Percentiles rank a stretch among this genome's conserved stretches.
Evolutionary conservation across 2,888 invertebrate genomes (phyloP).

Genomic region (Yponomeuta sedellus): DNA sequence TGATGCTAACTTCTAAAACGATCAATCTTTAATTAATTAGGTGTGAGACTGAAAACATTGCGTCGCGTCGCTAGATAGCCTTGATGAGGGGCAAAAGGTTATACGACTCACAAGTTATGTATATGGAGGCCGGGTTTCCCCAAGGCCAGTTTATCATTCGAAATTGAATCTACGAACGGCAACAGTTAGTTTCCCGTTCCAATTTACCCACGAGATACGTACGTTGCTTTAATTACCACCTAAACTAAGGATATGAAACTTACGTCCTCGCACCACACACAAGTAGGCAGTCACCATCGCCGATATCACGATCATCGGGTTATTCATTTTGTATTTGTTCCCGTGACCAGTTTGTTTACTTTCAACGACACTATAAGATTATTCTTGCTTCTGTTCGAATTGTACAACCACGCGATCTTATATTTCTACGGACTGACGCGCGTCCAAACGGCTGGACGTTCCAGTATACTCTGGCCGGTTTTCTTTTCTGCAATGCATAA

Average conservation of each 20-base stretch:
- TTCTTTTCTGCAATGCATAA: neutral
- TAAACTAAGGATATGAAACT: constrained; percentile 24
- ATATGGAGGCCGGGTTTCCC: too few species aligned
- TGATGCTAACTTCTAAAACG: too few species aligned
- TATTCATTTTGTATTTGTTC: neutral
- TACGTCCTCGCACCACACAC: constrained; percentile 32
- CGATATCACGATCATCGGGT: constrained; percentile 15
- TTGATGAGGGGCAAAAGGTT: too few species aligned
- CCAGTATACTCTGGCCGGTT: neutral
- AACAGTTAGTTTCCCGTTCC: neutral
- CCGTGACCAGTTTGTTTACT: neutral
- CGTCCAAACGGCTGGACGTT: neutral
- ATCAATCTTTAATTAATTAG: too few species aligned
- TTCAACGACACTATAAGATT: too few species aligned
- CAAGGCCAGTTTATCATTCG: neutral
- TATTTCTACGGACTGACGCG: neutral
- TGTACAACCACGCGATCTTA: neutral
- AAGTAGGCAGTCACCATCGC: constrained; percentile 25
- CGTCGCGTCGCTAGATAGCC: too few species aligned
- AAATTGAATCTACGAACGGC: neutral
- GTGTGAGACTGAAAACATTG: too few species aligned
- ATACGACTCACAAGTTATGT: too few species aligned
- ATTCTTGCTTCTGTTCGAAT: too few species aligned
- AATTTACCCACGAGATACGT: neutral
- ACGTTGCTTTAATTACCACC: neutral